phyloP scores from a whole-genome alignment of 2,797 vertebrate genomes.

The Pseudomugil gertrudae region DNA sequence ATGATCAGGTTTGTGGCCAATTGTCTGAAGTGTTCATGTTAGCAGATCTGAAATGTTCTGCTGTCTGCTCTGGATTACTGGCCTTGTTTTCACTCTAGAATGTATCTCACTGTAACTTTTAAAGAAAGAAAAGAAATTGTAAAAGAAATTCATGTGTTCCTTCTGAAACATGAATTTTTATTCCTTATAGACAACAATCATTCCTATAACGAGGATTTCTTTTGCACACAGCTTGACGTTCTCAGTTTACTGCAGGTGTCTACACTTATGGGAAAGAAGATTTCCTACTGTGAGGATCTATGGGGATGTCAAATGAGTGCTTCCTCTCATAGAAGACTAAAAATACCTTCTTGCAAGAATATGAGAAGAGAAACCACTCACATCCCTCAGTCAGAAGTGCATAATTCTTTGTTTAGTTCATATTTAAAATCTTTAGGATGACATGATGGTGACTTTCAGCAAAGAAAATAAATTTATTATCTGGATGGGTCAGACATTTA shows the following conservation, averaged over 20 bases:
- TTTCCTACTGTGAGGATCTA: neutral
- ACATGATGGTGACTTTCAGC: neutral
- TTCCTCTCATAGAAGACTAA: neutral
- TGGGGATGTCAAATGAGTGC: neutral
- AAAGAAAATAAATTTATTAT: neutral
- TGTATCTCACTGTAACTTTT: too few species aligned
- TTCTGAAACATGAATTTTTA: neutral
- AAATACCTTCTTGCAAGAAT: neutral
- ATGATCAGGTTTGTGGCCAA: slow-evolving; percentile 29
- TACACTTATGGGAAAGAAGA: neutral
- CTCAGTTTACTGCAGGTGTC: neutral
- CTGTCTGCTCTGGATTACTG: neutral
- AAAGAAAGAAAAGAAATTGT: too few species aligned
- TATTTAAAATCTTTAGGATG: neutral
- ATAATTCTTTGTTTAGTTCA: neutral
- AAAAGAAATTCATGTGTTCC: too few species aligned
- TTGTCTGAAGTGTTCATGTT: slow-evolving; percentile 20
- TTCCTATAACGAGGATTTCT: neutral
- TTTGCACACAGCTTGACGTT: neutral
- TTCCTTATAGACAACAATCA: neutral
- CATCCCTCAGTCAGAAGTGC: neutral
- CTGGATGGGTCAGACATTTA: neutral
- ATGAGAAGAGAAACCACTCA: neutral
- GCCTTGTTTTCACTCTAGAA: neutral
- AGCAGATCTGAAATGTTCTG: slow-evolving; percentile 19